Evolutionary conservation across 2,113 vertebrate genomes (phyloP), one percentile per base, ranked within the genome.

Genomic region (Mellivora capensis): DNA sequence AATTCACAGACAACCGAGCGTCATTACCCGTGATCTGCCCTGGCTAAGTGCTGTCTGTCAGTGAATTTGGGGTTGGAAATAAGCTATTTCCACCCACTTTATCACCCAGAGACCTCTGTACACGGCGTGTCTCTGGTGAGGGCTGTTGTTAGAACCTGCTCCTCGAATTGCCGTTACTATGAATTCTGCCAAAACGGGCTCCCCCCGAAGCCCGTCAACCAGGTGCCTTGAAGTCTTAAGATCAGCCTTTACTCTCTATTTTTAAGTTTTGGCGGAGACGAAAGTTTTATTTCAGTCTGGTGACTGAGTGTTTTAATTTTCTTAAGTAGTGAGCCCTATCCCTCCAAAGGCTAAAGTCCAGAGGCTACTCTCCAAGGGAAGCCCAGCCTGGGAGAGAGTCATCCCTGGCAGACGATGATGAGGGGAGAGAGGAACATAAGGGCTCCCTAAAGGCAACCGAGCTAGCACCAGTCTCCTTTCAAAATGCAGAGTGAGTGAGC

Each of bases 271-370:
- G 96, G 94, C 95, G 69, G 62, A 87, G 49, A 74, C 2, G 1
- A 34, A 91, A 79, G 23, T 87, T 97, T 97, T 37, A 6, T 97
- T 97, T 96, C 92, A 90, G 57, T 72, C 91, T 71, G 21, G 59
- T 91, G 94, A 91, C 94, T 62, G 29, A 37, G 49, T 14, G 52
- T 74, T 97, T 90, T 96, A 83, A 86, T 82, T 97, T 97, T 96
- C 93, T 76, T 47, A 86, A 90, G 93, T 71, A 69, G 61, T 39
- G 42, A 95, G 76, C 3, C 96, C 69, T 93, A 97, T 90, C 54
- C 87, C 64, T 96, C 87, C 4, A 1, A 93, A 37, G 2, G 39
- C 25, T 82, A 25, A 69, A 6, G 67, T 84, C 77, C 34, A 17
- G 62, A 79, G 79, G 93, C 57, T 13, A 21, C 42, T 93, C 69